These are phyloP conservation scores for Vanacampus margaritifer DNA, from an alignment of 2,113 vertebrate species.

Conservation along the genomic window DNA sequence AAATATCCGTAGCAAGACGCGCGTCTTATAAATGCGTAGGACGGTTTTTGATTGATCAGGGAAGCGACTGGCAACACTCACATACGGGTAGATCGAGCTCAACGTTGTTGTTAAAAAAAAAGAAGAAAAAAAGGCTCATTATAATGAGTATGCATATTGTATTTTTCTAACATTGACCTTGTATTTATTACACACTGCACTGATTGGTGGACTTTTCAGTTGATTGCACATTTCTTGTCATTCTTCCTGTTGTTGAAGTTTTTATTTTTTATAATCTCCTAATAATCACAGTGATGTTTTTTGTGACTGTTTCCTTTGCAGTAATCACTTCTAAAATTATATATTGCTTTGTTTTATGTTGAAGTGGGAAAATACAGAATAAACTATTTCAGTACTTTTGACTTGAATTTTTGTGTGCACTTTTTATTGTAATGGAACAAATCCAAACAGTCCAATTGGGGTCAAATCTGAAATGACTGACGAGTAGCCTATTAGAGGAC, in stretches of 20 bases:
- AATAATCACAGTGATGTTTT: constrained; percentile 50
- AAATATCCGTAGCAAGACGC: constrained; percentile 21
- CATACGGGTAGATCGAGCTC: constrained; percentile 57
- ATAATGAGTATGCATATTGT: constrained; percentile 58
- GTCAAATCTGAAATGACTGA: background rate
- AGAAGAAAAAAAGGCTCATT: constrained; percentile 57
- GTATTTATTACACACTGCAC: constrained; percentile 44
- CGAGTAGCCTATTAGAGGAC: no score
- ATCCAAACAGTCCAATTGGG: background rate
- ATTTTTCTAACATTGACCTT: constrained; percentile 87
- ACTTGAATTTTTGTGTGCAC: constrained; percentile 7
- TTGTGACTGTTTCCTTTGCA: constrained; percentile 52
- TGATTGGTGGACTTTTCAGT: constrained; percentile 40
- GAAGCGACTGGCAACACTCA: constrained; percentile 39
- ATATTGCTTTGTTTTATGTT: constrained; percentile 61
- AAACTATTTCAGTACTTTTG: constrained; percentile 61
- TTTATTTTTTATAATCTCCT: constrained; percentile 29
- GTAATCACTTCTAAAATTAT: constrained; percentile 34
- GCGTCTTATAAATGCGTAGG: constrained; percentile 16
- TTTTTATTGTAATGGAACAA: background rate
- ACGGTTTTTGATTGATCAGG: constrained; percentile 39
- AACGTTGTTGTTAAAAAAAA: constrained; percentile 35
- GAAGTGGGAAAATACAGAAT: constrained; percentile 46
- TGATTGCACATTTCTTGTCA: constrained; percentile 50
- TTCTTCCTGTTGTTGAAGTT: constrained; percentile 13